Conservation (phyloP, 2,888 invertebrate species). For the Conomelus anceps region DNA sequence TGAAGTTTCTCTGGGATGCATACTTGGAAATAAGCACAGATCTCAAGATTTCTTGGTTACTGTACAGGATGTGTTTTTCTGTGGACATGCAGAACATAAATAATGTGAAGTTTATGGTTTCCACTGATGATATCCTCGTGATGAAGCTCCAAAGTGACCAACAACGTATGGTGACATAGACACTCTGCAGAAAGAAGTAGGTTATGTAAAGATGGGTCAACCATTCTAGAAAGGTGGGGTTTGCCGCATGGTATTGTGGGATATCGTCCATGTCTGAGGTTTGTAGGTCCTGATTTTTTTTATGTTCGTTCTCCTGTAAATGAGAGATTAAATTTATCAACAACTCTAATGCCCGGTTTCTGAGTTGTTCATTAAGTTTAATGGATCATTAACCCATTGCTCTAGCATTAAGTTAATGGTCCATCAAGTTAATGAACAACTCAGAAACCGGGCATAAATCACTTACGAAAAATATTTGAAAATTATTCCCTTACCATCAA, state of each 20-base stretch:
- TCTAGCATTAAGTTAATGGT: no score
- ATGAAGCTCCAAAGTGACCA: background rate
- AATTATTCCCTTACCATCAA: no score
- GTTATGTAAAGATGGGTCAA: background rate
- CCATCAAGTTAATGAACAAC: no score
- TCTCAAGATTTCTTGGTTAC: background rate
- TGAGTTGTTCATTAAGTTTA: no score
- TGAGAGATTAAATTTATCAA: no score
- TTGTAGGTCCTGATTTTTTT: background rate
- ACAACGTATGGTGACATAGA: background rate
- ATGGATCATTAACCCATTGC: no score
- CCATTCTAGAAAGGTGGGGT: background rate
- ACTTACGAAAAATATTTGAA: no score
- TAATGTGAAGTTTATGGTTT: background rate
- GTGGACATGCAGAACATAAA: background rate
- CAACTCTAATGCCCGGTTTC: no score
- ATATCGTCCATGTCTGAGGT: background rate
- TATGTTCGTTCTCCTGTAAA: background rate
- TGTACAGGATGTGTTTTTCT: background rate
- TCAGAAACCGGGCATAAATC: no score
- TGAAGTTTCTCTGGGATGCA: background rate
- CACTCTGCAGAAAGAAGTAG: background rate
- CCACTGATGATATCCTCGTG: background rate
- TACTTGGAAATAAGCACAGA: background rate
- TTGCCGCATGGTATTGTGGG: background rate